Base-by-base conservation (phyloP, 2,797 vertebrate species). In the Sebastes hopkinsi region DNA sequence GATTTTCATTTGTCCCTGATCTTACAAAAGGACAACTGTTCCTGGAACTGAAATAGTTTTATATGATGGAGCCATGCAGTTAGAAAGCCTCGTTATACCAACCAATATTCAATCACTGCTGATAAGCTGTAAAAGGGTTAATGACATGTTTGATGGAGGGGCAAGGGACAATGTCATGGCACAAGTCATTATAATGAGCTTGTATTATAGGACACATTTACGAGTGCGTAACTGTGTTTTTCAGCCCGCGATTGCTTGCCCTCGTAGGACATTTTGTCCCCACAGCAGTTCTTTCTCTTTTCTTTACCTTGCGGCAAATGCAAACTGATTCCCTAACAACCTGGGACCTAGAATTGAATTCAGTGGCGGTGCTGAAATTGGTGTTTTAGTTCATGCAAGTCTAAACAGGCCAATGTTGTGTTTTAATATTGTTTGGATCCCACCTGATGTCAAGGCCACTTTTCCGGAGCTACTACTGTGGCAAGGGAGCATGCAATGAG, bases 381-480 rank as follows among this genome's bases (percentile, higher is more conserved):
- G 30, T 52, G 46, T 59, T 90, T 89, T 72, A 38, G 64, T 88
- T 89, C 69, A 85, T 72, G 61, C 76, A 67, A 69, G 61, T 75
- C 74, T 72, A 76, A 90, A 82, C 36, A 67, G 81, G 22, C 27
- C 73, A 55, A 2, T 30, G 72, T 54, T 85, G 75, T 46, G 62
- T 78, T 87, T 87, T 80, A 74, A 81, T 77, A 79, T 54, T 79
- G 80, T 80, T 83, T 75, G 72, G 76, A 64, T 79, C 72, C 73
- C 75, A 84, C 72, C 69, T 76, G 69, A 58, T 74, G 80, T 82
- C 79, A 81, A 70, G 25, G 36, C 50, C 73, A 76, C 69, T 81
- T 81, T 83, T 85, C 56, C 50, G 18, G 23, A 74, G 77, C 67
- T 32, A 6, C 32, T 65, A 32, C 68, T 46, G 52, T 10, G 77